Base-by-base conservation (phyloP, 2,113 vertebrate species). In the Willisornis vidua region DNA sequence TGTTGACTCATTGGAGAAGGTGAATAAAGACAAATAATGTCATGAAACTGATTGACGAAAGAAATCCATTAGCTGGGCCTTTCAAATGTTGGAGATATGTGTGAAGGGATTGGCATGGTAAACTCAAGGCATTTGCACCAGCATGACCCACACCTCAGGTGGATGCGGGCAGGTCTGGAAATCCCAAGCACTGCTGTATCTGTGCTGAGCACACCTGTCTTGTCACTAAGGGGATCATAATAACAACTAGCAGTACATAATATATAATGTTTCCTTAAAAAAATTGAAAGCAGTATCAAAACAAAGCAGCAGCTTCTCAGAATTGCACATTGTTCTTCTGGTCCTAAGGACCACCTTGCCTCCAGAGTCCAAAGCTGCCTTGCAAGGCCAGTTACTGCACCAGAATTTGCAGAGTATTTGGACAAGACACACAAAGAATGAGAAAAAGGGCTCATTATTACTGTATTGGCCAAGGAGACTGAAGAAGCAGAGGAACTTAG, bases 141-240 rank as follows among this genome's bases (percentile, higher is more conserved):
- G 77, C 0, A 0, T 43, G 37, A 46, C 35, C 63, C 43, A 23
- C 23, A 19, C 23, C 0, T 0, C 25, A 71, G 29, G 5, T 78
- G 26, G 4, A 29, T 19, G 9, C 28, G 24, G 52, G 33, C 39
- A 35, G 24, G 19, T 48, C 28, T 58, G 79, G 37, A 66, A 70
- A 26, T 65, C 29, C 24, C 49, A 20, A 3, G 10, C 23, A 4
- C 20, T 57, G 16, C 29, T 72, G 6, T 25, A 8, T 6, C 12
- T 52, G 19, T 41, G 57, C 48, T 5, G 4, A 35, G 25, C 23
- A 16, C 16, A 15, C n/a, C 71, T 43, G 46, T 55, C n/a, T 41
- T 55, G 25, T 51, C 72, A 46, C 63, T 74, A 37, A 70, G 54
- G 63, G 62, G 51, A 43, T 48, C 33, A 7, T 1, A 65, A 65